Evolutionary conservation across 2,797 vertebrate genomes (phyloP).

Genomic region (Liasis olivaceus): DNA sequence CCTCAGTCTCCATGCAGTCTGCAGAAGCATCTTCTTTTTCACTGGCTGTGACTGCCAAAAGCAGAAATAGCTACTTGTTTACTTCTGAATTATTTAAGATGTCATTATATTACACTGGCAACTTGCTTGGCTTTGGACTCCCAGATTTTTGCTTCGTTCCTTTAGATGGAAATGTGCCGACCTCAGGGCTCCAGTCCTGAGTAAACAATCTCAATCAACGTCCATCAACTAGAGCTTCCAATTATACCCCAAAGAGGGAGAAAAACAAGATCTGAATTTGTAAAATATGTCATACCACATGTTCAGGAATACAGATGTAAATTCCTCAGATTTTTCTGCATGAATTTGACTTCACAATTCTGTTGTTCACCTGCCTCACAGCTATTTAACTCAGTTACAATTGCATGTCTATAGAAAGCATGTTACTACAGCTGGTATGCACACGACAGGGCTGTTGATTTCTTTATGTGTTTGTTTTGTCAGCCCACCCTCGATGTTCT

Average conservation of each 20-base stretch:
- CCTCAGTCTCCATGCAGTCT: no score
- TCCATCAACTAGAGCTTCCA: background rate
- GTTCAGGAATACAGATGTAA: background rate
- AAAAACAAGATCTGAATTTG: background rate
- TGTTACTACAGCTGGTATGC: background rate
- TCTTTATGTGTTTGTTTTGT: background rate
- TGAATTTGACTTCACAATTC: background rate
- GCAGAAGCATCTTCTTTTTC: background rate
- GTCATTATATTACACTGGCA: background rate
- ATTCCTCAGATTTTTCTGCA: background rate
- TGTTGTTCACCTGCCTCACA: background rate
- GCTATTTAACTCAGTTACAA: background rate
- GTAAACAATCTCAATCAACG: background rate
- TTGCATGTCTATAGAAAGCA: background rate
- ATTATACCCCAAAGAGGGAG: background rate
- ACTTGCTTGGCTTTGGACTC: background rate
- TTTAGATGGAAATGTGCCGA: background rate
- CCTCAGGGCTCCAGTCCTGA: background rate
- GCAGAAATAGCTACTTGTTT: background rate
- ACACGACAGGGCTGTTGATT: background rate
- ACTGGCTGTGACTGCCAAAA: background rate
- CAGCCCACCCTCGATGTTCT: background rate
- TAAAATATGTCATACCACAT: background rate
- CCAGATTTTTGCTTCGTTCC: background rate
- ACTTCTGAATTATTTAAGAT: slow-evolving; percentile 18